A percentile compares a stretch with the other conserved stretches of the same genome.
Evolutionary conservation across 2,888 invertebrate species (phyloP).

Genomic region (Lutraria lutraria): DNA sequence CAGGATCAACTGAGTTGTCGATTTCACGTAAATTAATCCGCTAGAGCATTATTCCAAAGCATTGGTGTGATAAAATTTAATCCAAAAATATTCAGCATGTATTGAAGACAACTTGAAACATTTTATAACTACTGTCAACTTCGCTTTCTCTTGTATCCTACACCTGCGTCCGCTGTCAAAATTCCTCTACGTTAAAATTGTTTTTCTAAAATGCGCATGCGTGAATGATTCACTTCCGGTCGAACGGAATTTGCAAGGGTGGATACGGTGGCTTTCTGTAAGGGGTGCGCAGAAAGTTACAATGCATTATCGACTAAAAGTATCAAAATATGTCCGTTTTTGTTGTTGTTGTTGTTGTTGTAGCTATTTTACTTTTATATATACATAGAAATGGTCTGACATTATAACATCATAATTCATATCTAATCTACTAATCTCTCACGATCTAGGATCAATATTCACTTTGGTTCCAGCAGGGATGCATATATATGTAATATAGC

Average conservation of each 20-base stretch:
- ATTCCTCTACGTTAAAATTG: conserved; percentile 19
- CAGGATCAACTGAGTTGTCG: conserved; percentile 30
- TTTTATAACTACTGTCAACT: background rate
- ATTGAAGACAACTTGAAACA: background rate
- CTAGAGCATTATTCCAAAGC: conserved; percentile 14
- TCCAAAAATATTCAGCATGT: background rate
- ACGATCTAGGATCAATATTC: no score
- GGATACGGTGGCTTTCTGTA: background rate
- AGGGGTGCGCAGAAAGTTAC: background rate
- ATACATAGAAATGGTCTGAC: no score
- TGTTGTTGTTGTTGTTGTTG: no score
- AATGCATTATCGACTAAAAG: no score
- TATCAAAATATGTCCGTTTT: no score
- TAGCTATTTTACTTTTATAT: no score
- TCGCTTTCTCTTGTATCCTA: background rate
- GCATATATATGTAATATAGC: no score
- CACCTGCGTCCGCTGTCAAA: conserved; percentile 34
- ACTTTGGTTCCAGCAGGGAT: no score
- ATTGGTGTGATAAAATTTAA: background rate
- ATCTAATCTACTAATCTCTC: no score
- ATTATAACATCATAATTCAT: no score
- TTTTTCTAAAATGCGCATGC: conserved; percentile 23
- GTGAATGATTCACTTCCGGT: conserved; percentile 27
- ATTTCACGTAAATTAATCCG: conserved; percentile 9
- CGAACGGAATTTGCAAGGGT: background rate